These are phyloP conservation scores for Acomys russatus DNA, from an alignment of 2,797 vertebrate genomes.

Conservation along the genomic window DNA sequence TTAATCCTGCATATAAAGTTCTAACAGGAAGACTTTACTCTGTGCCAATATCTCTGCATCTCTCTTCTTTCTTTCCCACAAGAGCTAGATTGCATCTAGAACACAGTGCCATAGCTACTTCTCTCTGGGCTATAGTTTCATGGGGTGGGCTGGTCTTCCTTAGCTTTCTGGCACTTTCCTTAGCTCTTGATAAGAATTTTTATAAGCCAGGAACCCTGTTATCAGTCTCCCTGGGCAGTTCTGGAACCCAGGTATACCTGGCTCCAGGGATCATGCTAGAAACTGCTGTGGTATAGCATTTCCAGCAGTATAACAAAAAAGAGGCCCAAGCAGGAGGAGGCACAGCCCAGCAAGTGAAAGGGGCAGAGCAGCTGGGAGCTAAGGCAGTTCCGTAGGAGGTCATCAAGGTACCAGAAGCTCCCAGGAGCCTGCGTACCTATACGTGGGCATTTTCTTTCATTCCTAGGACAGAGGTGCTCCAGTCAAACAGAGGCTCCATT, in stretches of 20 bases:
- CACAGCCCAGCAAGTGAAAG: accelerated
- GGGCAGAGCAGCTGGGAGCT: too few species aligned
- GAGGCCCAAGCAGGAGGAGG: accelerated
- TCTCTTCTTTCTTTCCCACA: constrained; percentile 38
- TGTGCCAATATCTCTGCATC: constrained; percentile 40
- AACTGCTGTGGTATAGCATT: neutral
- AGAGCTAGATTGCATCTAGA: constrained; percentile 5
- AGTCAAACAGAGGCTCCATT: neutral
- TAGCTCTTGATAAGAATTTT: neutral
- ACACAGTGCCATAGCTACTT: neutral
- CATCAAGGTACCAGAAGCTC: neutral
- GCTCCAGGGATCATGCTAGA: neutral
- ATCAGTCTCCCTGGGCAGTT: neutral
- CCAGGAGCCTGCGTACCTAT: neutral
- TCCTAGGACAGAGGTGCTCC: neutral
- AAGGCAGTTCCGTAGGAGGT: neutral
- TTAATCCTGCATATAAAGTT: constrained; percentile 32
- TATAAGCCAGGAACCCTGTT: neutral
- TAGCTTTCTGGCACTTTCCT: neutral
- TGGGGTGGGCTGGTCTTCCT: neutral
- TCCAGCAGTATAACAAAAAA: neutral
- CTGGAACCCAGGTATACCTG: neutral
- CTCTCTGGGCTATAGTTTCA: neutral
- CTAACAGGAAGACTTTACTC: constrained; percentile 16
- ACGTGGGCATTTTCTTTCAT: neutral